Conservation (phyloP, 2,888 invertebrate species). For the Limnephilus lunatus region DNA sequence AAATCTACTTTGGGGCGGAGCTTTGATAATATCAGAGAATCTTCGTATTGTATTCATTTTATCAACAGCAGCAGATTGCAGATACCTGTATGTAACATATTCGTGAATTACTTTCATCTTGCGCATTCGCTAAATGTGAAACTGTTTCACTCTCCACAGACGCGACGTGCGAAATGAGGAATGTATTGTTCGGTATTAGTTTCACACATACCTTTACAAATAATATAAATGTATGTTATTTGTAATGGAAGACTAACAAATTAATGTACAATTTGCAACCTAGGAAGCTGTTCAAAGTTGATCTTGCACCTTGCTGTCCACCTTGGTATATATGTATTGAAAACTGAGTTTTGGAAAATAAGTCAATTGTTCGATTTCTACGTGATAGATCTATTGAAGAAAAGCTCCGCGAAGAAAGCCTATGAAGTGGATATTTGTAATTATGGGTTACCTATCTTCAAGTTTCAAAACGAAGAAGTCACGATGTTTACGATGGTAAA, state of each 20-base stretch:
- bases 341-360: neutral
- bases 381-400: neutral
- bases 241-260: too few species aligned
- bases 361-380: neutral
- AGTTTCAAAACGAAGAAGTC: neutral
- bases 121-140: conserved; percentile 39
- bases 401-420: neutral
- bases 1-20: too few species aligned
- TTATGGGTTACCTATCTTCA: neutral
- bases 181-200: neutral
- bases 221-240: too few species aligned
- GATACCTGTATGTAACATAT: neutral
- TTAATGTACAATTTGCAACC: too few species aligned
- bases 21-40: neutral
- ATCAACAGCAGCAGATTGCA: neutral
- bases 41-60: neutral
- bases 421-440: neutral
- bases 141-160: conserved; percentile 23
- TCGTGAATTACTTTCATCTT: conserved; percentile 41
- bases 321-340: neutral
- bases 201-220: neutral
- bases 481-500: too few species aligned
- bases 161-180: neutral
- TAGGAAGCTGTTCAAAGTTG: neutral
- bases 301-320: neutral